Evolutionary conservation across 2,888 invertebrate genomes (phyloP), one percentile per base, ranked within the genome.

Genomic region (Agrilus biguttatus): DNA sequence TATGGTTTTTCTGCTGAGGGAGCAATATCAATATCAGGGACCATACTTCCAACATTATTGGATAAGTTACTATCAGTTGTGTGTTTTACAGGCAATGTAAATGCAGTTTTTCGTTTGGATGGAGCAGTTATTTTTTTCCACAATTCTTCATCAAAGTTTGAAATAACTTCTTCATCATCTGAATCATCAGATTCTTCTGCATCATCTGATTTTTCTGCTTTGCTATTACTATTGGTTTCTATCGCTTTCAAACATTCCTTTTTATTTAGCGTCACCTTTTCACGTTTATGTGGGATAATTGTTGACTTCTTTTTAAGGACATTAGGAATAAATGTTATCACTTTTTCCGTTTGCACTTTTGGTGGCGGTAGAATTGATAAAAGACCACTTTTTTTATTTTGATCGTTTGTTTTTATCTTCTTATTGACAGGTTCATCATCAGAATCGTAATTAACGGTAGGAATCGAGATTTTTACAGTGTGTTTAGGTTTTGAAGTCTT

Each of bases 291-390:
- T 17, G 12, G 7, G n/a, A 6, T 40, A 34, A 4, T 6, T 34
- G 12, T 34, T 28, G 39, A 61, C 58, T 35, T 71, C 55, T 69
- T 63, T 51, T 68, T 69, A 1, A 71, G 59, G 14, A 73, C 57
- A 52, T 71, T 61, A 39, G 73, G 73, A 47, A 73, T 63, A 47
- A 69, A 59, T 34, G 67, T 65, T 45, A 49, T 57, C 40, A 61
- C 63, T 45, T 55, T 47, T 28, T 47, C 37, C 42, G 65, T 43
- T 21, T 53, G 62, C 55, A 69, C 68, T 63, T 71, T 78, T 12
- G 86, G 85, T 51, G 76, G 73, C 8, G 85, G 86, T 36, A 87
- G 61, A 36, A 85, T 65, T 44, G 77, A 73, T 37, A 86, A 71
- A 8, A 87, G 63, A 8, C 81, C 77, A 13, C 76, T 75, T 48